phyloP scores from a whole-genome alignment of 2,888 invertebrate species.

The Diaperis boleti region DNA sequence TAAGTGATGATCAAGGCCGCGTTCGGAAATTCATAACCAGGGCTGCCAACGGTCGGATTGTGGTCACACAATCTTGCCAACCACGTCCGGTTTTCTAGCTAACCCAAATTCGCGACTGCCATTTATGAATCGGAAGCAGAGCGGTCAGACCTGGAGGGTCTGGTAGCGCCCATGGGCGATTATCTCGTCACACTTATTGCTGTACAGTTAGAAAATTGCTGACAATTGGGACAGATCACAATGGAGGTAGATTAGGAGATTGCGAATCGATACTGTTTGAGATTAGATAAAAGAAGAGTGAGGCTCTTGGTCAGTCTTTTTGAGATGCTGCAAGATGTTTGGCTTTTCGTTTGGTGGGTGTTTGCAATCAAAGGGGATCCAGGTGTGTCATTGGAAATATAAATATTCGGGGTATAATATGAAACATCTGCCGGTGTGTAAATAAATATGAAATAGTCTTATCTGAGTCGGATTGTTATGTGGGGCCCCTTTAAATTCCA shows the following conservation, averaged over 20 bases:
- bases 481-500: no score
- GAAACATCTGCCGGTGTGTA: no score
- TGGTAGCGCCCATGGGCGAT: constrained; percentile 25
- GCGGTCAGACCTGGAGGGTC: constrained; percentile 43
- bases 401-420: no score
- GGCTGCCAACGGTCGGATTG: no score
- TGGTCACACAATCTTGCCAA: neutral
- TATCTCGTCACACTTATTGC: constrained; percentile 41
- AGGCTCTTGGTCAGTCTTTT: neutral
- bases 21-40: no score
- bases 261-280: constrained; percentile 1
- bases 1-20: no score
- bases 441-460: no score
- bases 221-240: neutral
- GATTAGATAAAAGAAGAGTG: neutral
- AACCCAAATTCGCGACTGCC: constrained; percentile 8
- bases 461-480: no score
- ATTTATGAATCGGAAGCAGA: constrained; percentile 40
- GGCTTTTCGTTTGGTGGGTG: neutral
- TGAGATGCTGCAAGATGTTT: neutral
- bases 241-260: neutral
- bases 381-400: no score
- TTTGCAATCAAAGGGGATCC: neutral
- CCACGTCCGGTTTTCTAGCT: constrained; percentile 10
- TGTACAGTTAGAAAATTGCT: neutral